Base-by-base conservation (phyloP, 2,888 invertebrate genomes). In the Athalia rosae region DNA sequence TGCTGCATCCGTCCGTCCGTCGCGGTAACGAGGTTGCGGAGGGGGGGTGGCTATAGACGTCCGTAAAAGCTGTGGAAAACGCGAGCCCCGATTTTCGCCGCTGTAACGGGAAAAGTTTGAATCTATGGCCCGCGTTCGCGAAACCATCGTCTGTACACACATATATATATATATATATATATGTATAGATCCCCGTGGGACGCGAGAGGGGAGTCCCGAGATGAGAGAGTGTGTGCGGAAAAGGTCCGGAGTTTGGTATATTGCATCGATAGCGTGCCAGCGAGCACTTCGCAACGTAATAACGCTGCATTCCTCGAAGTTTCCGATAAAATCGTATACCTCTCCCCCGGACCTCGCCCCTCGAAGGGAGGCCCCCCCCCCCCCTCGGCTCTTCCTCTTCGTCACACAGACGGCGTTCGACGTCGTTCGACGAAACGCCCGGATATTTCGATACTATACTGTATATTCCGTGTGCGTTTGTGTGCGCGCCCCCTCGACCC, bases 241-340 rank as follows among this genome's bases (percentile, higher is more conserved):
- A 8, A 15, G 73, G 73, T 73, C 73, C 73, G 47, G 74, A 74
- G 56, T 71, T 71, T 13, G 58, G 61, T 59, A 61, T 59, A 61
- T 74, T 61, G 74, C 74, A 74, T 74, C 61, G 74, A 74, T 74
- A 74, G 74, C 74, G 62, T 74, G 74, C 74, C 61, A 41, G 61
- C 61, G 48, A 74, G 74, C 74, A 74, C 74, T 74, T 62, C 61
- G 74, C 74, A 74, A 61, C 61, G 74, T 74, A 74, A 74, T 74
- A 74, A 74, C 58, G 61, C 59, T 50, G 74, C 74, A 74, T 74
- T 74, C 74, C 74, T 74, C 74, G 41, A 74, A 74, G 61, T 74
- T 74, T 61, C 61, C 74, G 74, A 74, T 74, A 74, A 74, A 74
- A 74, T 74, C 74, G 62, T 15, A n/a, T n/a, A 28, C 28, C 28